A percentile compares a stretch with the other conserved stretches of the same genome.
These are phyloP conservation scores for Heteromormyrus szaboi DNA, from an alignment of 2,797 vertebrate genomes.

Conservation along the genomic window DNA sequence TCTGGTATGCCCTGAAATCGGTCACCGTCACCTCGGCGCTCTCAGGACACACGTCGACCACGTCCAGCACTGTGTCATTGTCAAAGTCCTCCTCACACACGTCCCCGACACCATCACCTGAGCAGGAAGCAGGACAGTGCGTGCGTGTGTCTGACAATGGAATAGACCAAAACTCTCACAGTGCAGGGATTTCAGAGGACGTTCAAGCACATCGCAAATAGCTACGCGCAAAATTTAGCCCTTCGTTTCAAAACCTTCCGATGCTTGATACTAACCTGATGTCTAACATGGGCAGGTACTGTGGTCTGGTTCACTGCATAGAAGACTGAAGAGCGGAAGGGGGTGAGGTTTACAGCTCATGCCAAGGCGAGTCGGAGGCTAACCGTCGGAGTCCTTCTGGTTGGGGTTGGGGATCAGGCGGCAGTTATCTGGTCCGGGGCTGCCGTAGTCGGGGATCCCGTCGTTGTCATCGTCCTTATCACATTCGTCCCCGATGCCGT, in stretches of 20 bases:
- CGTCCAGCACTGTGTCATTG: conserved; percentile 79
- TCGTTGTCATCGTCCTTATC: conserved; percentile 91
- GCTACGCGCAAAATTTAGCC: background rate
- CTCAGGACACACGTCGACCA: conserved; percentile 82
- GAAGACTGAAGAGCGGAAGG: background rate
- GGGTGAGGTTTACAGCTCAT: background rate
- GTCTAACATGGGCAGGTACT: background rate
- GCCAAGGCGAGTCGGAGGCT: background rate
- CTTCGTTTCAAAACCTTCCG: background rate
- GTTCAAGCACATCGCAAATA: background rate
- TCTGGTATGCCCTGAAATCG: conserved; percentile 92
- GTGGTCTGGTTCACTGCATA: background rate
- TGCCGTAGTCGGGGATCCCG: conserved; percentile 69
- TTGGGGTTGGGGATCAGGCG: conserved; percentile 65
- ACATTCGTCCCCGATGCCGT: conserved; percentile 84
- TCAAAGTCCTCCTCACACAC: conserved; percentile 91
- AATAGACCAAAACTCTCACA: background rate
- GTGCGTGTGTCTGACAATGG: background rate
- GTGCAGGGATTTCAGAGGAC: background rate
- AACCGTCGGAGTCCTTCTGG: conserved; percentile 69
- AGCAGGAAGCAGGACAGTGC: background rate
- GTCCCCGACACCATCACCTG: conserved; percentile 81
- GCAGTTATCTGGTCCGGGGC: conserved; percentile 81
- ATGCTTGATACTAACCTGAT: background rate
- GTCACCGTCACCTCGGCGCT: conserved; percentile 91